Conservation (phyloP, 2,113 vertebrate genomes). For the Thunnus thynnus region DNA sequence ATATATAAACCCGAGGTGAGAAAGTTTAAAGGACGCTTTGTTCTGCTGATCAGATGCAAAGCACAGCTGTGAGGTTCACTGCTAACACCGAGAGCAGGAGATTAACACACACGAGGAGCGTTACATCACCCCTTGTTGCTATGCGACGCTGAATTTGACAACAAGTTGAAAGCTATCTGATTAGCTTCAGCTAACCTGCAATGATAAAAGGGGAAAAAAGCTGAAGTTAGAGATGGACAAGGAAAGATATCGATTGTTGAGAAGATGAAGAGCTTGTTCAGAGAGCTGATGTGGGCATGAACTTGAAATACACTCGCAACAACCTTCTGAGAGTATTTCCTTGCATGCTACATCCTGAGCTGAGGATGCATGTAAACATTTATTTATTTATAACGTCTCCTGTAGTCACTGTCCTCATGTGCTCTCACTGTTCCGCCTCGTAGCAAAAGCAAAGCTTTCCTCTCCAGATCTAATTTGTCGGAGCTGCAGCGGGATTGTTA, state of each 20-base stretch:
- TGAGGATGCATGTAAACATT: slow-evolving; percentile 34
- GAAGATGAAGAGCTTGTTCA: background rate
- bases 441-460: background rate
- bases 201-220: slow-evolving; percentile 4
- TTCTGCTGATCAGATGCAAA: slow-evolving; percentile 26
- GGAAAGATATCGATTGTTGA: slow-evolving; percentile 1
- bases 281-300: background rate
- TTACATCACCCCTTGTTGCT: slow-evolving; percentile 14
- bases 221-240: background rate
- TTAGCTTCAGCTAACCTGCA: slow-evolving; percentile 19
- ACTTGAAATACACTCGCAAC: background rate
- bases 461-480: background rate
- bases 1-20: slow-evolving; percentile 49
- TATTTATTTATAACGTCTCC: slow-evolving; percentile 43
- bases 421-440: slow-evolving; percentile 6
- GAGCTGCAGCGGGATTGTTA: background rate
- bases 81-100: background rate
- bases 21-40: slow-evolving; percentile 52
- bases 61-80: slow-evolving; percentile 20
- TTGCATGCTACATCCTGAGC: slow-evolving; percentile 18
- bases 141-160: slow-evolving; percentile 14
- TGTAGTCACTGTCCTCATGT: slow-evolving; percentile 12
- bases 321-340: slow-evolving; percentile 23
- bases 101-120: background rate
- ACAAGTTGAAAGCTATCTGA: slow-evolving; percentile 24